phyloP scores from a whole-genome alignment of 2,888 invertebrate species.

The Trisateles emortualis region DNA sequence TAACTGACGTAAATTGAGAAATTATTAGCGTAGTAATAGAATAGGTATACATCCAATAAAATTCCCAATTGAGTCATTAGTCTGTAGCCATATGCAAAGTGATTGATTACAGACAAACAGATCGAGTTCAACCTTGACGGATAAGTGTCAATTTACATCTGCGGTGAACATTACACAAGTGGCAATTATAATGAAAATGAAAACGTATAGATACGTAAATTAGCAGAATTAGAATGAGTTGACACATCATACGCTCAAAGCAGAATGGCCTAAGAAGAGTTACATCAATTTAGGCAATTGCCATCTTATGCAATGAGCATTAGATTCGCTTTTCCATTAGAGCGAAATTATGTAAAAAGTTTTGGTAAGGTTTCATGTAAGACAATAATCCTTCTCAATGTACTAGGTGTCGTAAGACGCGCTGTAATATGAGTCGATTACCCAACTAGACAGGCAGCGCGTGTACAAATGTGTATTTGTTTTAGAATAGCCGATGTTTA shows the following conservation, averaged over 20 bases:
- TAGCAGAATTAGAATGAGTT: neutral
- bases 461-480: no score
- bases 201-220: neutral
- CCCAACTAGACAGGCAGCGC: no score
- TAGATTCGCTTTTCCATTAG: neutral
- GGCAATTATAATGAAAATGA: neutral
- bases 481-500: no score
- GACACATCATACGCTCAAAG: no score
- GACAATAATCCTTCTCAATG: neutral
- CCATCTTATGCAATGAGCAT: no score
- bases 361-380: neutral
- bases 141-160: conserved; percentile 25
- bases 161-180: neutral
- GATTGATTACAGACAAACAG: neutral
- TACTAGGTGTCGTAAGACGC: neutral
- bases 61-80: conserved; percentile 17
- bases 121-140: conserved; percentile 22
- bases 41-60: no score
- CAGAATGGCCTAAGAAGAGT: no score
- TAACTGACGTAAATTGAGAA: no score
- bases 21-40: no score
- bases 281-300: no score
- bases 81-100: conserved; percentile 3
- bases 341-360: neutral
- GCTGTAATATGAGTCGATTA: no score